Percentiles rank a stretch among this genome's conserved stretches.
These are phyloP conservation scores for Listrodromus nycthemerus DNA, from an alignment of 2,888 invertebrate genomes.

Conservation along the genomic window DNA sequence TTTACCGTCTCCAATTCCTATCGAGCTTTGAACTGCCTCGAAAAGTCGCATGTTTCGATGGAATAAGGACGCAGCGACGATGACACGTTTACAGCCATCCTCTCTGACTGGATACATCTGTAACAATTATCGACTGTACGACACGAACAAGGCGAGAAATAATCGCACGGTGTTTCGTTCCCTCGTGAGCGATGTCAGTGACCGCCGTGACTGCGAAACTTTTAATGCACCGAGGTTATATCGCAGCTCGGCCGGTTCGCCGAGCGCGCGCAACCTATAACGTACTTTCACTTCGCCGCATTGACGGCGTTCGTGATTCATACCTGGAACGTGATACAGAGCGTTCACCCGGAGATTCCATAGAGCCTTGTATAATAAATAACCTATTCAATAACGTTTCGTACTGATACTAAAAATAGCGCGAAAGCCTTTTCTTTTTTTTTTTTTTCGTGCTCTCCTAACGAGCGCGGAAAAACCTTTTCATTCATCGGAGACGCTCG, in stretches of 20 bases:
- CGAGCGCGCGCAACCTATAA: slow-evolving; percentile 45
- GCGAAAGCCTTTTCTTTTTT: neutral
- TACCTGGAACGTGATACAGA: slow-evolving; percentile 67
- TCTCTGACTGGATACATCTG: no score
- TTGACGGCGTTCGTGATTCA: slow-evolving; percentile 67
- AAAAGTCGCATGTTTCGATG: no score
- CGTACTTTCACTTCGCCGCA: slow-evolving; percentile 66
- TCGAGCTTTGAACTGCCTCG: neutral
- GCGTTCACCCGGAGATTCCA: slow-evolving; percentile 69
- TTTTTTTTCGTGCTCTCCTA: neutral
- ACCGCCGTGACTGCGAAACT: slow-evolving; percentile 67
- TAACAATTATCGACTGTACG: no score
- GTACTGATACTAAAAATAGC: slow-evolving; percentile 31
- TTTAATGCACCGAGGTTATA: slow-evolving; percentile 33
- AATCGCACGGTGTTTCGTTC: slow-evolving; percentile 15
- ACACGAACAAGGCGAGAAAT: neutral
- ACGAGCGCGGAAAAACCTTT: neutral
- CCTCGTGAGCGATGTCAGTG: slow-evolving; percentile 76
- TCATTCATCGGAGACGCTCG: neutral
- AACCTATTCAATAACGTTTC: slow-evolving; percentile 44
- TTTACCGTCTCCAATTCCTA: neutral
- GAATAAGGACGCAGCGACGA: no score
- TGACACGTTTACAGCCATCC: no score
- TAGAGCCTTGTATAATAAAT: slow-evolving; percentile 51
- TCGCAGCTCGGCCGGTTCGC: slow-evolving; percentile 51